A percentile compares a stretch with the other conserved stretches of the same genome.
phyloP scores from a whole-genome alignment of 2,113 vertebrate species.

The Turdus rufiventris region DNA sequence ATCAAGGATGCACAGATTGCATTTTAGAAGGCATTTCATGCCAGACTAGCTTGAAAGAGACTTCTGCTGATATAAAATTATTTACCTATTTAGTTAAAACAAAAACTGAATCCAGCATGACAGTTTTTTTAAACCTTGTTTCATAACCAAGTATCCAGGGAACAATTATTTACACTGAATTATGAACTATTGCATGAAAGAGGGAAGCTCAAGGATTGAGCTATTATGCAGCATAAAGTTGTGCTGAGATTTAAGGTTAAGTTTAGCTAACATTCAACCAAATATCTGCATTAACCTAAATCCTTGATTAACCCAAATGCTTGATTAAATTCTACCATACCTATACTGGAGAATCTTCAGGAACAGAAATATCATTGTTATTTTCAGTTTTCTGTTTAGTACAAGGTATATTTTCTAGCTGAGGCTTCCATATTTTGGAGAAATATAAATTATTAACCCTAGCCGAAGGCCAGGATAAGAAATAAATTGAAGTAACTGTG shows the following conservation, averaged over 20 bases:
- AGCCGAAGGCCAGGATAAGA: neutral
- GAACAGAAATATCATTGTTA: neutral
- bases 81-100: neutral
- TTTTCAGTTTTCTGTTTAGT: neutral
- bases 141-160: neutral
- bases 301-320: too few species aligned
- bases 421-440: neutral
- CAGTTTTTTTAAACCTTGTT: neutral
- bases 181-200: neutral
- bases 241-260: neutral
- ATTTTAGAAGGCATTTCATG: neutral
- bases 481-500: neutral
- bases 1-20: neutral
- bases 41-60: neutral
- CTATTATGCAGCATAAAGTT: neutral
- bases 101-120: neutral
- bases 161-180: neutral
- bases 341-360: neutral
- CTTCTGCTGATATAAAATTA: neutral
- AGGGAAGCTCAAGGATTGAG: neutral
- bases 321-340: neutral
- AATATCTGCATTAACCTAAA: neutral
- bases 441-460: neutral
- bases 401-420: neutral
- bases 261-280: neutral